Base-by-base conservation (phyloP, 2,797 vertebrate species). In the Poeciliopsis presidionis region DNA sequence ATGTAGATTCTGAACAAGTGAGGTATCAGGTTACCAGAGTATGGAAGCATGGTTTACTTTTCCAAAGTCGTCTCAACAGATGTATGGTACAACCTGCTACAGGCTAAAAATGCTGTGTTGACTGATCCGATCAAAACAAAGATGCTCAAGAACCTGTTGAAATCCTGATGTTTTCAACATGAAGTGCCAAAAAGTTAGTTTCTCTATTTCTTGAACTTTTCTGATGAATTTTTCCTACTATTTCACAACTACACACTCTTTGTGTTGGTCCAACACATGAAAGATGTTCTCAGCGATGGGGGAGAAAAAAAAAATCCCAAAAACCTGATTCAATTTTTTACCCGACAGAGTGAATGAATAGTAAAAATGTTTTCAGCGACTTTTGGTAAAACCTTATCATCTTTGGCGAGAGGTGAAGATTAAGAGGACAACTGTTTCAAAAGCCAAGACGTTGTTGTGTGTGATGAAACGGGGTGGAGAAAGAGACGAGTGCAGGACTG, bases 401-500 rank as follows among this genome's bases (percentile, higher is more conserved):
- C 45, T 41, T 6, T 1, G 11, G 22, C 36, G 30, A 71, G n/a
- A 76, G 49, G 73, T 74, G 53, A 33, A 57, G 81, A 86, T 83
- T 81, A 61, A 28, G 41, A 79, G 65, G 57, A 49, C 8, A 49
- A 45, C 25, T 1, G 16, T 46, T 63, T 0, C 3, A 25, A 59
- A 25, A 76, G 49, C 73, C 46, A 13, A 71, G 69, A 77, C 72
- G 71, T 43, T 53, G 47, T 36, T 51, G 49, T 45, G 7, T 51
- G 74, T 73, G 73, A 43, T 65, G 20, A 81, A 67, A 78, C 0
- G 47, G 1, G 28, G 57, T 41, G 51, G 76, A 47, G 78, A 18
- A 36, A 20, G 76, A 78, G 51, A 67, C 5, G 6, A 70, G 81
- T 83, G 80, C 87, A 81, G 72, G 81, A 70, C 63, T 83, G 81